Evolutionary conservation across 2,888 invertebrate genomes (phyloP), one percentile per base, ranked within the genome.

Genomic region (Athalia cordata): DNA sequence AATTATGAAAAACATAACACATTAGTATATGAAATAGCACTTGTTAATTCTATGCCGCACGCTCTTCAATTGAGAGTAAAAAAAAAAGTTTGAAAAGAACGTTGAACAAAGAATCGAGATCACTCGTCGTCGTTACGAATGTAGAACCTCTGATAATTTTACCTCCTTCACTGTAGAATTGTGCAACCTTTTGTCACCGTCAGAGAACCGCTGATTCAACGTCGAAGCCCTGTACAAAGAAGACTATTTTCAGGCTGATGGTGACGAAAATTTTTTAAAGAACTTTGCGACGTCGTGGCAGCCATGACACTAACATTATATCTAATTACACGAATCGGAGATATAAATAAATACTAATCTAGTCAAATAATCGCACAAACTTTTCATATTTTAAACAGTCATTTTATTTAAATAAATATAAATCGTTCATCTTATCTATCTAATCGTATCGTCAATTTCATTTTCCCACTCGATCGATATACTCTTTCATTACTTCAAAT

Each of bases 361-460:
- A 77, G 67, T 77, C 67, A 77, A 77, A 66, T 65, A 67, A 67
- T n/a, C 13, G 7, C 15, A 8, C 15, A 49, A 66, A 47, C n/a
- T 43, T 11, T 64, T 66, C 45, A 11, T 15, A 67, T 29, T 50
- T 49, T 3, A 65, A 29, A 47, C 45, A 76, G 45, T 65, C 13
- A 77, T 45, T 77, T 65, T 77, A 77, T 59, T 67, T 67, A 55
- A 77, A 77, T 66, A 66, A 66, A 67, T 77, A 77, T 57, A 66
- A 66, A 66, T n/a, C 45, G 49, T 43, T 67, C 7, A 65, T 67
- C 15, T 15, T 52, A 77, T 43, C 49, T 13, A 43, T 45, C 13
- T n/a, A 7, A 5, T 8, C 3, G 52, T 70, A 47, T 57, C 15
- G n/a, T 68, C 3, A 29, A 68, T 52, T 50, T 55, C 43, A 68